Conservation (phyloP, 1,140 invertebrate genomes). For the Psix sp. region DNA sequence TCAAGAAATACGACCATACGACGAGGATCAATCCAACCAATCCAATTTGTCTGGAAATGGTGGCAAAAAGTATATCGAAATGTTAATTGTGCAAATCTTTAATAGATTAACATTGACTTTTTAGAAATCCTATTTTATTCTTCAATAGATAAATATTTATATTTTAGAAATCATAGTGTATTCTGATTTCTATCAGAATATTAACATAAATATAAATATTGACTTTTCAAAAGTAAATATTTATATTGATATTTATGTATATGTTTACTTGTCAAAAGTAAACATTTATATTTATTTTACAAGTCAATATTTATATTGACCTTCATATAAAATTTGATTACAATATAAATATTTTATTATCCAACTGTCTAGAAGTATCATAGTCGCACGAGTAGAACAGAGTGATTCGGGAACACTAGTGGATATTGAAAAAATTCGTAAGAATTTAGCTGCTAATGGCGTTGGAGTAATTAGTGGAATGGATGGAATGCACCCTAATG, state of each 20-base stretch:
- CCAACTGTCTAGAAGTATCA: slow-evolving; percentile 88
- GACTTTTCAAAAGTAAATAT: no score
- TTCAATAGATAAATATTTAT: no score
- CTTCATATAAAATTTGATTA: no score
- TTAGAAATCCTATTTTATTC: no score
- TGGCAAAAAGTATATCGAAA: slow-evolving; percentile 60
- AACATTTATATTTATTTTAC: no score
- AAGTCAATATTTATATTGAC: no score
- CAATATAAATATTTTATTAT: slow-evolving; percentile 10
- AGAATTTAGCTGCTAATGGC: slow-evolving; percentile 82
- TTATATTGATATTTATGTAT: no score
- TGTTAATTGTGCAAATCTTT: not conserved
- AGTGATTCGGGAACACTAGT: slow-evolving; percentile 69
- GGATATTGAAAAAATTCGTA: slow-evolving; percentile 74
- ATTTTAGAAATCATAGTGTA: no score
- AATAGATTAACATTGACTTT: not conserved
- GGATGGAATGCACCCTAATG: slow-evolving; percentile 40
- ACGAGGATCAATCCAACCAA: slow-evolving; percentile 65
- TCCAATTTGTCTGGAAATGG: slow-evolving; percentile 31
- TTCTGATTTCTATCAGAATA: no score
- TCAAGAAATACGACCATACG: slow-evolving; percentile 84
- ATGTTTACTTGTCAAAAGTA: no score
- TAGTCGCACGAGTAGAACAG: slow-evolving; percentile 80
- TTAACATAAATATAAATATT: no score
- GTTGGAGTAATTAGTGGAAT: slow-evolving; percentile 70